phyloP scores from a whole-genome alignment of 2,113 vertebrate species.

The Sylvia atricapilla region DNA sequence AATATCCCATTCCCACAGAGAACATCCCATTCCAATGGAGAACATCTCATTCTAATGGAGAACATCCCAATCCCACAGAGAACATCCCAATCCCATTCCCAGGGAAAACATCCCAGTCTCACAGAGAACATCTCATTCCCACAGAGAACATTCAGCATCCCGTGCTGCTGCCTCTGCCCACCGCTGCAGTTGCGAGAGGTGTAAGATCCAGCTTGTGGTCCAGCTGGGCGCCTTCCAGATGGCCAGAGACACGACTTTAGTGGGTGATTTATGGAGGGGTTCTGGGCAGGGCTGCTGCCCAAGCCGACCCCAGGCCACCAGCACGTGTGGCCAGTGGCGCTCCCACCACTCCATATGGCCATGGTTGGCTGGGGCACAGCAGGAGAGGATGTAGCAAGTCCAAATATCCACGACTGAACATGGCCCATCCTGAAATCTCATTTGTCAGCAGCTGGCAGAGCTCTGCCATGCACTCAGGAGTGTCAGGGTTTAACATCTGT shows the following conservation, averaged over 20 bases:
- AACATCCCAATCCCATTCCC: neutral
- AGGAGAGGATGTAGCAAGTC: neutral
- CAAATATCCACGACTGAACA: neutral
- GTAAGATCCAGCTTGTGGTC: accelerated
- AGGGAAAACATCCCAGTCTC: no score
- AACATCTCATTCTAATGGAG: no score
- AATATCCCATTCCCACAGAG: no score
- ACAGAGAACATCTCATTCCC: neutral
- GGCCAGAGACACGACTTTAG: neutral
- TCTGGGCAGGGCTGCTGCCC: neutral
- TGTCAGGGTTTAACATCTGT: neutral
- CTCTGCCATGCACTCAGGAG: neutral
- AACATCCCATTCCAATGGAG: neutral
- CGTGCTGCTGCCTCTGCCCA: accelerated
- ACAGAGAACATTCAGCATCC: neutral
- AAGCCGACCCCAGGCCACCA: neutral
- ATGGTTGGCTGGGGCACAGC: neutral
- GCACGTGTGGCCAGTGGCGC: neutral
- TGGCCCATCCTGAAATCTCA: neutral
- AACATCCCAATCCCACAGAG: no score
- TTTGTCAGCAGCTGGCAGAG: neutral
- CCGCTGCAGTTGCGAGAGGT: accelerated
- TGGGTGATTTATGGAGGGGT: neutral
- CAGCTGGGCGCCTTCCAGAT: neutral
- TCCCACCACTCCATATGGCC: neutral